These are phyloP conservation scores for Drosophila pegasa DNA, from an alignment of 2,888 invertebrate genomes.

Conservation along the genomic window DNA sequence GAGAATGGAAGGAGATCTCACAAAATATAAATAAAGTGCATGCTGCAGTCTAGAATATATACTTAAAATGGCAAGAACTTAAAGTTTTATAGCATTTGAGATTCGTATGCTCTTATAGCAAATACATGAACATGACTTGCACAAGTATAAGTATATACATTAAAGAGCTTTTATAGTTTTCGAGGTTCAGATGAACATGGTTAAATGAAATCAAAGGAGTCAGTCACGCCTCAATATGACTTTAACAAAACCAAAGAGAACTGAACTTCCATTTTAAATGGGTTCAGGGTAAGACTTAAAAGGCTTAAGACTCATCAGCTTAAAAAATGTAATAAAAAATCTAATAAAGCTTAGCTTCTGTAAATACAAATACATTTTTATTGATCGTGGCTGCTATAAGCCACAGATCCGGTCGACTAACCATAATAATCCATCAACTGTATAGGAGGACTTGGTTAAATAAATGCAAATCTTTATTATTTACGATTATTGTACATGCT, in stretches of 20 bases:
- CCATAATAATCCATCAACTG: neutral
- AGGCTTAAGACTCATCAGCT: no score
- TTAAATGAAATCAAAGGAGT: neutral
- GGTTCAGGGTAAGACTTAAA: neutral
- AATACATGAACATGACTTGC: no score
- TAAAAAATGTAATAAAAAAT: neutral
- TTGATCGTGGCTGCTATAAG: neutral
- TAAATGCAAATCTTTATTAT: slow-evolving; percentile 4
- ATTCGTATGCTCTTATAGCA: no score
- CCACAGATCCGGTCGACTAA: neutral
- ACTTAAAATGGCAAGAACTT: no score
- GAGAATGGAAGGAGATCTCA: no score
- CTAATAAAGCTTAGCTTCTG: neutral
- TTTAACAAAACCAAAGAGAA: neutral
- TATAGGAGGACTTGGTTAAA: neutral
- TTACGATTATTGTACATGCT: neutral
- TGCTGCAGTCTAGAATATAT: no score
- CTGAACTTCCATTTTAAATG: neutral
- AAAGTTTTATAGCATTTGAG: no score
- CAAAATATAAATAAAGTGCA: no score
- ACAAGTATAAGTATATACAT: no score
- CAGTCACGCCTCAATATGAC: neutral
- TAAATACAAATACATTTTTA: neutral
- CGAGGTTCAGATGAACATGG: no score
- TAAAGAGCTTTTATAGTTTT: no score